These are phyloP conservation scores for Amphipoea oculea DNA, from an alignment of 2,888 invertebrate species.

Conservation along the genomic window DNA sequence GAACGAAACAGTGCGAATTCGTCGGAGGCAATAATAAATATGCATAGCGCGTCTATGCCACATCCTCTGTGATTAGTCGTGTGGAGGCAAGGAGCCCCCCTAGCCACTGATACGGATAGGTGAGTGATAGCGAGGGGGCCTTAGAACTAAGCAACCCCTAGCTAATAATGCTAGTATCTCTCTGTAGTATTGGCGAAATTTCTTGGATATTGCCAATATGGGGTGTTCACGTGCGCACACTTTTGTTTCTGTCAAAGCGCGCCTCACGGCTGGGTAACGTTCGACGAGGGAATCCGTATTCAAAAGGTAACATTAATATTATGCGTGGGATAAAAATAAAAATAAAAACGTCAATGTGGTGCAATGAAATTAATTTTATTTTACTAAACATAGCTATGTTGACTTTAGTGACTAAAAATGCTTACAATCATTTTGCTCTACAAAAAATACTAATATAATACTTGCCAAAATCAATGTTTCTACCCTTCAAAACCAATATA, in stretches of 20 bases:
- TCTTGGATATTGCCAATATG: constrained; percentile 90
- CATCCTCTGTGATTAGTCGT: constrained; percentile 90
- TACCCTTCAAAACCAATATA: constrained; percentile 1
- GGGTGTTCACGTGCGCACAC: constrained; percentile 84
- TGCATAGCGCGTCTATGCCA: constrained; percentile 90
- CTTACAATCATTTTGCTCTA: background rate
- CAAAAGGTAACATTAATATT: constrained; percentile 57
- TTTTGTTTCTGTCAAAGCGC: constrained; percentile 85
- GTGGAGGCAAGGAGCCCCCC: constrained; percentile 76
- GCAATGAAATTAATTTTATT: background rate
- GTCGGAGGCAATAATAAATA: constrained; percentile 88
- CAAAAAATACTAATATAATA: background rate
- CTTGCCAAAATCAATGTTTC: background rate
- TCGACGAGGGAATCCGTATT: constrained; percentile 55
- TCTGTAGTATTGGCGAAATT: constrained; percentile 86
- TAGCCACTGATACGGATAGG: constrained; percentile 86
- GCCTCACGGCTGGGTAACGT: constrained; percentile 60
- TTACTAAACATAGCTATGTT: background rate
- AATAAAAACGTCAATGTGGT: constrained; percentile 3
- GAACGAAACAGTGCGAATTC: constrained; percentile 85
- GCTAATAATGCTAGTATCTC: constrained; percentile 89
- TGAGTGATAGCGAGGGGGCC: constrained; percentile 89
- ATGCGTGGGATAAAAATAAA: constrained; percentile 50
- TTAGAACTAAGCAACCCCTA: constrained; percentile 84
- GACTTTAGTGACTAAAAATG: background rate